Percentiles rank a stretch among this genome's conserved stretches.
Conservation (phyloP, 2,797 vertebrate species). For the Macropodus opercularis region DNA sequence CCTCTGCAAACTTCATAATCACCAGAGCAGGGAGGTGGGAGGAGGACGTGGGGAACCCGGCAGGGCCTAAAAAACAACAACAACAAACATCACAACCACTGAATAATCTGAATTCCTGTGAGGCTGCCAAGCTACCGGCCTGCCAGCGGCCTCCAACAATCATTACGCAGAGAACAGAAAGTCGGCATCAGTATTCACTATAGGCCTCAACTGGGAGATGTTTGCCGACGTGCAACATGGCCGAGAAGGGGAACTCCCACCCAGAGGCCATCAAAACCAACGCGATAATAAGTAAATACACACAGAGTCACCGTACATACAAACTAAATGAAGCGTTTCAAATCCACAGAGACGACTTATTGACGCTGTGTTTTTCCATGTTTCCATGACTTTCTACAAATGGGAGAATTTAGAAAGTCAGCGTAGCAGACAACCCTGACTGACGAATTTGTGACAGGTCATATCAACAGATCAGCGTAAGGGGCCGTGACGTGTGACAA, state of each 20-base stretch:
- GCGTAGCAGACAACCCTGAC: neutral
- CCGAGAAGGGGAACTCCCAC: constrained; percentile 2
- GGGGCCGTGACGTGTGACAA: neutral
- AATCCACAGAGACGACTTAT: constrained; percentile 8
- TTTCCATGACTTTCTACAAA: constrained; percentile 1
- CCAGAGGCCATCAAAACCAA: constrained; percentile 56
- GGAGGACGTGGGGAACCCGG: constrained; percentile 3
- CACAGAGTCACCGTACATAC: constrained; percentile 23
- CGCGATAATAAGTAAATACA: constrained; percentile 40
- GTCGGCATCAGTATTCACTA: constrained; percentile 42
- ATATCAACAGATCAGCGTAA: constrained; percentile 19
- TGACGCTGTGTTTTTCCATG: constrained; percentile 8
- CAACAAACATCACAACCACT: constrained; percentile 62
- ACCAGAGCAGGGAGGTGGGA: constrained; percentile 28
- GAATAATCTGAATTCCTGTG: constrained; percentile 58
- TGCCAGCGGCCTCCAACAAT: constrained; percentile 44
- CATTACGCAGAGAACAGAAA: constrained; percentile 14
- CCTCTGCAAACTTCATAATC: constrained; percentile 40
- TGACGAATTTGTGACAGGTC: neutral
- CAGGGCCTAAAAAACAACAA: constrained; percentile 60
- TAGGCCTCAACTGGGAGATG: constrained; percentile 21
- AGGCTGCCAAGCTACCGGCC: constrained; percentile 43
- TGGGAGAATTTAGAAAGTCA: constrained; percentile 2
- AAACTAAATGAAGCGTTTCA: constrained; percentile 17
- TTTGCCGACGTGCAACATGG: constrained; percentile 13